A percentile compares a stretch with the other conserved stretches of the same genome.
Conservation (phyloP, 2,888 invertebrate species). For the Macaria notata region DNA sequence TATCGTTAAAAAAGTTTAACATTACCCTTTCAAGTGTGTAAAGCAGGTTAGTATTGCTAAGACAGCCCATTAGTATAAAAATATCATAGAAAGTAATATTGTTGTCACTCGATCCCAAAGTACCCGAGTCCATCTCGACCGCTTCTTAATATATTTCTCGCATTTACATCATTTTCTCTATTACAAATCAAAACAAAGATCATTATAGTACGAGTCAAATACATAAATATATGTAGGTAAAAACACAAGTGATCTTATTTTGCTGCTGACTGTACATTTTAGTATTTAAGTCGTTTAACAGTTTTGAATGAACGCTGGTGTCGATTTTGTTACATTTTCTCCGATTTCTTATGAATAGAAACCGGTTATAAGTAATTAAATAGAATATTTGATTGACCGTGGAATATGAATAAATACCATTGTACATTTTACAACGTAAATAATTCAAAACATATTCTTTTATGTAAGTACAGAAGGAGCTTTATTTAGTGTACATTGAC, state of each 20-base stretch:
- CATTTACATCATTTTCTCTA: no score
- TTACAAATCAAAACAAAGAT: no score
- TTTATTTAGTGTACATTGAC: no score
- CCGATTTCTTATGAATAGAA: not conserved
- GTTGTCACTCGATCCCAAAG: slow-evolving; percentile 14
- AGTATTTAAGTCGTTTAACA: slow-evolving; percentile 10
- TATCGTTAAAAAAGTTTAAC: no score
- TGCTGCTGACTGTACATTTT: slow-evolving; percentile 47
- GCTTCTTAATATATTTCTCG: slow-evolving; percentile 4
- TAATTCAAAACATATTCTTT: no score
- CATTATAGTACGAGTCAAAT: no score
- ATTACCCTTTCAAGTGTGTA: no score
- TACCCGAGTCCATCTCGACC: slow-evolving; percentile 6
- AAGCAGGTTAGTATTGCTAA: not conserved
- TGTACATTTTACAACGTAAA: no score
- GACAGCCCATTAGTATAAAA: slow-evolving; percentile 12
- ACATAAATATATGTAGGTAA: not conserved
- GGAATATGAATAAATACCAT: no score
- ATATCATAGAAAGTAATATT: slow-evolving; percentile 11
- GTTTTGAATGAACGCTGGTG: slow-evolving; percentile 1
- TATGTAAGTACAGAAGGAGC: no score
- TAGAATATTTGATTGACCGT: no score
- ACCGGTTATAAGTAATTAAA: no score
- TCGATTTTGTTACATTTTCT: not conserved
- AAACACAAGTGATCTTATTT: slow-evolving; percentile 37